Evolutionary conservation across 2,797 vertebrate genomes (phyloP).

Genomic region (Enteromius trimaculatus): DNA sequence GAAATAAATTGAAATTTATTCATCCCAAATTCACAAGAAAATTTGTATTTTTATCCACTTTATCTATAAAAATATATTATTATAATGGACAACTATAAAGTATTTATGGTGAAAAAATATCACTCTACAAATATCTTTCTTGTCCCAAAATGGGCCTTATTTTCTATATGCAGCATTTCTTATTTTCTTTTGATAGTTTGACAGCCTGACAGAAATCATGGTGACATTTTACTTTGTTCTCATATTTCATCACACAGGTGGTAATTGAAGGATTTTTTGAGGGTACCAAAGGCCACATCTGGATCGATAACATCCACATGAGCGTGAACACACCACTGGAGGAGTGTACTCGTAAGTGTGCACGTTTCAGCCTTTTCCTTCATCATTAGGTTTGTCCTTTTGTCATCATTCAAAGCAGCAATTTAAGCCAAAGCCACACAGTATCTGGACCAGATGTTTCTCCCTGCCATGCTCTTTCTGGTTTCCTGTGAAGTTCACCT

Average conservation of each 20-base stretch:
- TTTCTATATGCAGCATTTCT: neutral
- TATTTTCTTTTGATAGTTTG: neutral
- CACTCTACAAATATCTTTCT: neutral
- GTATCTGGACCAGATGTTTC: constrained; percentile 9
- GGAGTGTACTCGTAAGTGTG: constrained; percentile 92
- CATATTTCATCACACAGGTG: constrained; percentile 75
- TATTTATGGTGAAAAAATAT: no score
- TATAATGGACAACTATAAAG: no score
- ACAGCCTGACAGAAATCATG: neutral
- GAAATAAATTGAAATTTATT: neutral
- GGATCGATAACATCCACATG: constrained; percentile 92
- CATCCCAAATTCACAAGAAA: neutral
- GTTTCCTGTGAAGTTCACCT: constrained; percentile 41
- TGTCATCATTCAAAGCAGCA: constrained; percentile 3
- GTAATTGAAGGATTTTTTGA: constrained; percentile 92
- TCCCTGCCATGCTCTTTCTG: constrained; percentile 27
- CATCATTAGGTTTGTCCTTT: constrained; percentile 2
- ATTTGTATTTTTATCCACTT: neutral
- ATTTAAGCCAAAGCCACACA: neutral
- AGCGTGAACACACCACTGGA: constrained; percentile 86
- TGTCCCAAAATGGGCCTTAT: neutral
- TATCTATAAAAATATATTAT: no score
- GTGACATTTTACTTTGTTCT: constrained; percentile 4
- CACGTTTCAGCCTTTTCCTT: constrained; percentile 1
- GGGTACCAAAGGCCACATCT: constrained; percentile 86